These are phyloP conservation scores for Gonocerus acuteangulatus DNA, from an alignment of 2,888 invertebrate genomes.

Conservation along the genomic window DNA sequence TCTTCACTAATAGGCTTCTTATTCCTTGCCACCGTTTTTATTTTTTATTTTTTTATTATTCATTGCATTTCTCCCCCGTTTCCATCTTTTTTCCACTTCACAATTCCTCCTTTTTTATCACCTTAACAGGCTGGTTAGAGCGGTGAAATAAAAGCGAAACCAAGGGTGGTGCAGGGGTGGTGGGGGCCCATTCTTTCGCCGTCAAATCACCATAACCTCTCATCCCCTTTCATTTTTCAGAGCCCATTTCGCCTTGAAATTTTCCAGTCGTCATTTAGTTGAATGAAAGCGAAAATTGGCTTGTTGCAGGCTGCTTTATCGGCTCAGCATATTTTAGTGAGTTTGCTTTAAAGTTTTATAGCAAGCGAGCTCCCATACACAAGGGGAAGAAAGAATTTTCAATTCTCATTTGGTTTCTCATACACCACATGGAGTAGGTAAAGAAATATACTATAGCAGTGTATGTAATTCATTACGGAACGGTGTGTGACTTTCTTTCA, in stretches of 20 bases:
- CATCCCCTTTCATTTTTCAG: background rate
- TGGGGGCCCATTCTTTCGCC: conserved; percentile 3
- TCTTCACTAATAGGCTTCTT: background rate
- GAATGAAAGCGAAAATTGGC: too few relatives aligned
- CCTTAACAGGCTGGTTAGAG: conserved; percentile 19
- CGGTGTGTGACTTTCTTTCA: too few relatives aligned
- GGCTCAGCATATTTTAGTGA: too few relatives aligned
- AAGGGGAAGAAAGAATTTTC: too few relatives aligned
- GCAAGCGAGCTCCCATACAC: too few relatives aligned
- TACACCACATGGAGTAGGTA: too few relatives aligned
- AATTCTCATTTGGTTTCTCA: too few relatives aligned
- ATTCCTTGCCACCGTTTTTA: background rate
- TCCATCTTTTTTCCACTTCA: background rate
- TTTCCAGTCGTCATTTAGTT: background rate
- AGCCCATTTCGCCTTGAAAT: background rate
- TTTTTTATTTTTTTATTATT: conserved; percentile 7
- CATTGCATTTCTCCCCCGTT: conserved; percentile 17
- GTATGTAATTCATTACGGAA: too few relatives aligned
- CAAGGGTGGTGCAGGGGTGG: background rate
- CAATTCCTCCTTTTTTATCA: background rate
- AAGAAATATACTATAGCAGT: too few relatives aligned
- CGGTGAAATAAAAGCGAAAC: background rate
- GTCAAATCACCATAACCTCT: conserved; percentile 6
- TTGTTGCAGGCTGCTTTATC: too few relatives aligned
- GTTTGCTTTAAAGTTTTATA: too few relatives aligned